These are phyloP conservation scores for Anarrhichthys ocellatus DNA, from an alignment of 2,113 vertebrate species.

Conservation along the genomic window DNA sequence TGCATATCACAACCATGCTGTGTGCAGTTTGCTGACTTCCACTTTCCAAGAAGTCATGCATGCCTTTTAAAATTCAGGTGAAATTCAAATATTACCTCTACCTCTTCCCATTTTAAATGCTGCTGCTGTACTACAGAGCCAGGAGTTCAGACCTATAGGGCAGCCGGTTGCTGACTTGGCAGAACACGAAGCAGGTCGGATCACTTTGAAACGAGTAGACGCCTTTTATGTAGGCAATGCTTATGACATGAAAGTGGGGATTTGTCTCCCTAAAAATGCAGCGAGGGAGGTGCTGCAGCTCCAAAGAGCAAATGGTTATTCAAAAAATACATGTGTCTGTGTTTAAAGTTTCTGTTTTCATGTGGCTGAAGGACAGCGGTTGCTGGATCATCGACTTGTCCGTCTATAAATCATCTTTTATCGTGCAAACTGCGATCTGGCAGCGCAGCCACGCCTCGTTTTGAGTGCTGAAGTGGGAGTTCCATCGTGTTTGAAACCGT, in stretches of 20 bases:
- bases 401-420: background rate
- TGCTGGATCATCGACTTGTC: background rate
- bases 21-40: conserved; percentile 4
- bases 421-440: background rate
- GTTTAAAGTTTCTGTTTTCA: background rate
- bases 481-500: background rate
- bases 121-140: background rate
- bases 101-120: conserved; percentile 2
- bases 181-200: conserved; percentile 9
- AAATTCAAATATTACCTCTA: background rate
- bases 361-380: background rate
- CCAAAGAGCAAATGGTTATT: background rate
- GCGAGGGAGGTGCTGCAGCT: background rate
- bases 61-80: background rate
- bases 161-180: conserved; percentile 10
- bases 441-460: background rate
- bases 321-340: background rate
- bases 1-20: background rate
- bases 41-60: background rate
- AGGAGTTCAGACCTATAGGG: background rate
- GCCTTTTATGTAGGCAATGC: conserved; percentile 38
- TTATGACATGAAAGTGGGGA: conserved; percentile 15
- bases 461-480: conserved; percentile 10
- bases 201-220: conserved; percentile 32
- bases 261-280: conserved; percentile 8